Percentiles rank a stretch among this genome's conserved stretches.
Evolutionary conservation across 2,888 invertebrate species (phyloP).

Genomic region (Drosophila stalkeri): DNA sequence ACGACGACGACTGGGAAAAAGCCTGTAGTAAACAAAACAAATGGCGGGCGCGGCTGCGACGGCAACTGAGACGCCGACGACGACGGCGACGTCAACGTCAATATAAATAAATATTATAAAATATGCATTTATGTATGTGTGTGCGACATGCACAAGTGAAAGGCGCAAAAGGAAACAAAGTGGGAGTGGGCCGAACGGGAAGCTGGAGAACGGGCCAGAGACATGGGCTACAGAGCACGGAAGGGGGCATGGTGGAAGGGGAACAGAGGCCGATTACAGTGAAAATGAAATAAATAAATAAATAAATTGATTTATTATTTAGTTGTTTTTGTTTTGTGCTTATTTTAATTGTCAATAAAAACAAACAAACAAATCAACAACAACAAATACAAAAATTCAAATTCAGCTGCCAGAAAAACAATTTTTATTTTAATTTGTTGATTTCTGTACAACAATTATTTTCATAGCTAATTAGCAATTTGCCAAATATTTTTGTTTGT

Average conservation of each 20-base stretch:
- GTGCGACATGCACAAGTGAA: conserved; percentile 71
- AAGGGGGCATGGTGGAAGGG: background rate
- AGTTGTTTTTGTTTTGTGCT: conserved; percentile 27
- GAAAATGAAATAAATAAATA: conserved; percentile 71
- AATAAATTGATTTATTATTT: conserved; percentile 68
- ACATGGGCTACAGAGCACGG: background rate
- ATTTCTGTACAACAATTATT: background rate
- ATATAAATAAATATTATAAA: conserved; percentile 77
- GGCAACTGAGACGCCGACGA: conserved; percentile 25
- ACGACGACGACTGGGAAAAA: conserved; percentile 33
- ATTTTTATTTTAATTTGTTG: conserved; percentile 31
- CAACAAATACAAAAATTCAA: background rate
- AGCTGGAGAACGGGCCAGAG: conserved; percentile 19
- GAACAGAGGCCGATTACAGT: conserved; percentile 43
- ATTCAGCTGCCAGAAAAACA: conserved; percentile 33
- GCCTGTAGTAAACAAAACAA: conserved; percentile 62
- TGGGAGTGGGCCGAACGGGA: conserved; percentile 25
- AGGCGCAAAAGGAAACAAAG: conserved; percentile 65
- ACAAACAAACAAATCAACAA: conserved; percentile 25
- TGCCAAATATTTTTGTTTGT: no score
- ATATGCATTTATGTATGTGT: conserved; percentile 50
- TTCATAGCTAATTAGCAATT: no score
- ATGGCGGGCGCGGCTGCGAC: conserved; percentile 57
- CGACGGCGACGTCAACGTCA: conserved; percentile 48
- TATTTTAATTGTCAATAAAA: conserved; percentile 60